Evolutionary conservation across 2,113 vertebrate species (phyloP), one percentile per base, ranked within the genome.

Genomic region (Camelus dromedarius): DNA sequence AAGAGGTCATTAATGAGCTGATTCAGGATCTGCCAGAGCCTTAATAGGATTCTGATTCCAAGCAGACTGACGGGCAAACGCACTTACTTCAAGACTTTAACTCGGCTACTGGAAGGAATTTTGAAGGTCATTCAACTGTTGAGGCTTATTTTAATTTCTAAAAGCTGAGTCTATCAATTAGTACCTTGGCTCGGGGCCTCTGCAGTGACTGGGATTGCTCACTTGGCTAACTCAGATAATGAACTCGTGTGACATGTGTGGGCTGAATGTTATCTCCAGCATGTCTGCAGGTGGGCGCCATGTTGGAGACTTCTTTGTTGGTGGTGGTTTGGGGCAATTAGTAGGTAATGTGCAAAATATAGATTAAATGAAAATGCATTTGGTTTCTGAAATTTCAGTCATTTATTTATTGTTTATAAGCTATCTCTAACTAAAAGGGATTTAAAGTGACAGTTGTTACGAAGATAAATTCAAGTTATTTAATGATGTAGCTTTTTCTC

Each of bases 91-190:
- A n/a, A 42, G 54, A 38, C 60, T 81, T 86, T 81, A 42, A 79
- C 28, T 83, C 66, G 89, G 62, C 92, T 80, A 82, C 81, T 56
- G 12, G 46, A 52, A 92, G 86, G 79, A 72, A 52, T 95, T 77
- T 72, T 58, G 42, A 94, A 94, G 91, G 76, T 69, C 89, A 80
- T 46, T 95, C 77, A 48, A 70, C 85, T 93, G 60, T 64, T 75
- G 91, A 91, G 86, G 82, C 75, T 95, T 73, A 87, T 91, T 91
- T 97, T 91, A 64, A 95, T 97, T 96, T 91, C 91, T 82, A 35
- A 75, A 91, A 82, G 42, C 82, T 81, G 77, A 77, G 19, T 32
- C 89, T 93, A 2, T 96, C 93, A 88, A 77, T 95, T 97, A 91
- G 54, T n/a, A 19, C 73, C 38, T 93, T 72, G 58, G 73, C 83